phyloP scores from a whole-genome alignment of 2,113 vertebrate species.

The Orientallactaga bullata region DNA sequence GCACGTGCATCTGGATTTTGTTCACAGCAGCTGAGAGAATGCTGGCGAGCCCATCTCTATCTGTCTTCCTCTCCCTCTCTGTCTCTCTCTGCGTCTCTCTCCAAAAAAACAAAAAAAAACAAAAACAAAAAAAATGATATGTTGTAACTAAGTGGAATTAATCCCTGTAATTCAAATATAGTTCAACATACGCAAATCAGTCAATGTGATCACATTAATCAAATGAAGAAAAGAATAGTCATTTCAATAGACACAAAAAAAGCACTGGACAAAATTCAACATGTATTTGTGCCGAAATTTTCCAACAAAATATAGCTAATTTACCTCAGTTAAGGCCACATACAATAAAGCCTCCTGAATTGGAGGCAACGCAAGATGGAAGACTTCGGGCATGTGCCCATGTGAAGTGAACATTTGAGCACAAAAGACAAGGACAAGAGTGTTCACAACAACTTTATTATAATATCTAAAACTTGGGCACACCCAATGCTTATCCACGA shows the following conservation, averaged over 20 bases:
- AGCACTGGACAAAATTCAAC: neutral
- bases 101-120: too few species aligned
- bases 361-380: neutral
- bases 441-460: neutral
- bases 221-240: neutral
- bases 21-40: too few species aligned
- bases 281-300: neutral
- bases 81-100: too few species aligned
- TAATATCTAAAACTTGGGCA: neutral
- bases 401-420: neutral
- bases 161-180: neutral
- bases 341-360: neutral
- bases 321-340: neutral
- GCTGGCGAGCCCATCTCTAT: too few species aligned
- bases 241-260: neutral
- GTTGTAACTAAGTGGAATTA: neutral
- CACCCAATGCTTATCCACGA: neutral
- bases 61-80: too few species aligned
- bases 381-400: neutral
- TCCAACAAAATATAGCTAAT: neutral
- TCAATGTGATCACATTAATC: neutral
- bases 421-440: slow-evolving; percentile 10
- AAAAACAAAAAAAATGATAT: too few species aligned
- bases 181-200: neutral
- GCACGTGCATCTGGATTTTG: too few species aligned